Evolutionary conservation across 1,140 invertebrate genomes (phyloP).

Genomic region (Pantala flavescens): DNA sequence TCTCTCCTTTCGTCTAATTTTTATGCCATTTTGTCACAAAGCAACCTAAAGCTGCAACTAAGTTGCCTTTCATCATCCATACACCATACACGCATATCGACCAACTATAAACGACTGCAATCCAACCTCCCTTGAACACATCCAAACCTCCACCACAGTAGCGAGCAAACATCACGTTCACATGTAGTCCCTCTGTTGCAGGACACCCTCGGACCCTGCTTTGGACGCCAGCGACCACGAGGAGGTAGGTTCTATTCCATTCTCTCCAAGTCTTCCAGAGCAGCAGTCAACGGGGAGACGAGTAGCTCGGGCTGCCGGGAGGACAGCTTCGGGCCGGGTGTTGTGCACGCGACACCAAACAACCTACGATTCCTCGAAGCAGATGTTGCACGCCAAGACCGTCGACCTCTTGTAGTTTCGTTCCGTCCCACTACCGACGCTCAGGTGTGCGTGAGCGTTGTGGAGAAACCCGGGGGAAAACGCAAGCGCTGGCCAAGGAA

Average conservation of each 20-base stretch:
- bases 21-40: no score
- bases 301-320: conserved; percentile 10
- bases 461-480: background rate
- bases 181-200: conserved; percentile 4
- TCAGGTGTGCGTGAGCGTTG: background rate
- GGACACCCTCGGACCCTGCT: background rate
- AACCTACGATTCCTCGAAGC: conserved; percentile 12
- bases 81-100: no score
- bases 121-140: background rate
- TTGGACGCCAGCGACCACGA: background rate
- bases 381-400: conserved; percentile 6
- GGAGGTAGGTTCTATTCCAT: conserved; percentile 12
- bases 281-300: background rate
- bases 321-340: background rate
- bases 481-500: background rate
- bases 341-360: background rate
- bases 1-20: no score
- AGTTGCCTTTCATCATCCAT: no score
- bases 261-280: conserved; percentile 10
- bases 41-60: no score
- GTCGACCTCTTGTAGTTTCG: conserved; percentile 1
- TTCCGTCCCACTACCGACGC: background rate
- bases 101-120: no score
- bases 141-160: background rate
- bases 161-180: background rate